phyloP scores from a whole-genome alignment of 2,113 vertebrate species.

The Caranx ignobilis region DNA sequence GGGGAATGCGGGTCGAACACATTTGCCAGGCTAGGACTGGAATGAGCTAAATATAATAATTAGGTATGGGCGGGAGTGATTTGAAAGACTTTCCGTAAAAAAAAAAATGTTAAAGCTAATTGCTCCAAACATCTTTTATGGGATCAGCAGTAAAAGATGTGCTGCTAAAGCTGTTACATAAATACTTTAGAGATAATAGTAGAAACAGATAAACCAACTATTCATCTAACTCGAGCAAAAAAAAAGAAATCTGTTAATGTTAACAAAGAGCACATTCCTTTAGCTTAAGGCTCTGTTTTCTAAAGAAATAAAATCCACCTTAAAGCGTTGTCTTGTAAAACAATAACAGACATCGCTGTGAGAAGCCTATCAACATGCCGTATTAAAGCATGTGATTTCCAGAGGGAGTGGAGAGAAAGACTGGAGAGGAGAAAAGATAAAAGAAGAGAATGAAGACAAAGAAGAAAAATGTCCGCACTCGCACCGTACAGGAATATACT shows the following conservation, averaged over 20 bases:
- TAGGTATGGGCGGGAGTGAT: constrained; percentile 7
- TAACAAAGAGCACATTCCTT: neutral
- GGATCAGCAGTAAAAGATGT: neutral
- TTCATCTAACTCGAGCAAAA: neutral
- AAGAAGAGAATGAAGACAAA: neutral
- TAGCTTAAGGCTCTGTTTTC: neutral
- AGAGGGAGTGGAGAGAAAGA: neutral
- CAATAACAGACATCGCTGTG: neutral
- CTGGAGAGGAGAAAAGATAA: neutral
- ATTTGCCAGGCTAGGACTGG: constrained; percentile 38
- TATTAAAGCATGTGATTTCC: neutral
- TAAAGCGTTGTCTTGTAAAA: neutral
- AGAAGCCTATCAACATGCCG: neutral
- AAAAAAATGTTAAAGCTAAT: neutral
- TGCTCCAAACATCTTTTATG: neutral
- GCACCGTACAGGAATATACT: neutral
- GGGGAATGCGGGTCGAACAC: constrained; percentile 7
- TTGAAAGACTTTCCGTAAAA: neutral
- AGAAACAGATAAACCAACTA: neutral
- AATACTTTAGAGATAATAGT: neutral
- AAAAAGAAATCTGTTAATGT: neutral
- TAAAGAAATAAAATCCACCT: neutral
- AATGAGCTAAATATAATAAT: constrained; percentile 26
- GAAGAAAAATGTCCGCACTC: neutral
- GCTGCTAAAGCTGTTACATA: neutral